These are phyloP conservation scores for Nixonia krombeini DNA, from an alignment of 1,140 invertebrate genomes.

Conservation along the genomic window DNA sequence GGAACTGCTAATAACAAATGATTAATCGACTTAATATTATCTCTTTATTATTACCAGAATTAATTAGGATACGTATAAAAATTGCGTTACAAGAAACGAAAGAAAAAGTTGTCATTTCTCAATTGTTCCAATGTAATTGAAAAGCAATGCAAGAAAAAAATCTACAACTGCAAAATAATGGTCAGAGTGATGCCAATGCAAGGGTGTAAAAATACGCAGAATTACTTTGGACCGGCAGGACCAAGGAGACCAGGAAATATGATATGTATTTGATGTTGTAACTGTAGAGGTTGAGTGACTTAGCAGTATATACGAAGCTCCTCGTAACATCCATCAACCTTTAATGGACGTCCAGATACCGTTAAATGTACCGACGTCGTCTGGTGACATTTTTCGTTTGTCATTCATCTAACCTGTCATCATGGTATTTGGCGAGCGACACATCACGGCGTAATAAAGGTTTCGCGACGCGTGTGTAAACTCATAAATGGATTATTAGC, in stretches of 20 bases:
- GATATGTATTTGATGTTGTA: constrained; percentile 43
- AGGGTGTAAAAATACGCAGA: too few relatives aligned
- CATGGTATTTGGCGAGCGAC: constrained; percentile 12
- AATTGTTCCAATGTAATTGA: too few relatives aligned
- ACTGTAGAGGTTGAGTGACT: constrained; percentile 24
- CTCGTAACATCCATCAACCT: constrained; percentile 39
- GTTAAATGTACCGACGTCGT: constrained; percentile 31
- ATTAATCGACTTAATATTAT: too few relatives aligned
- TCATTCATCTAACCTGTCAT: constrained; percentile 43
- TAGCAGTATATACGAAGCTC: constrained; percentile 20
- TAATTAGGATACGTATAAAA: too few relatives aligned
- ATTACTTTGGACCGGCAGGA: too few relatives aligned
- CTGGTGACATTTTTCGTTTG: constrained; percentile 39
- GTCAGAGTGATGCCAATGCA: too few relatives aligned
- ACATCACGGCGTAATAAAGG: neutral
- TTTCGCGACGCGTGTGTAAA: constrained; percentile 23
- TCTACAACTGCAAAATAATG: too few relatives aligned
- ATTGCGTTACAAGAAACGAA: too few relatives aligned
- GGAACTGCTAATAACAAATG: too few relatives aligned
- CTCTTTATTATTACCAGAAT: too few relatives aligned
- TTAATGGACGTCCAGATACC: constrained; percentile 47
- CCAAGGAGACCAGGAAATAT: constrained; percentile 15
- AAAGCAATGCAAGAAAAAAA: too few relatives aligned
- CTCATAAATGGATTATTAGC: constrained; percentile 33
- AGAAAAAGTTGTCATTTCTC: too few relatives aligned